Evolutionary conservation across 2,888 invertebrate genomes (phyloP).

Genomic region (Camponotus fellah): DNA sequence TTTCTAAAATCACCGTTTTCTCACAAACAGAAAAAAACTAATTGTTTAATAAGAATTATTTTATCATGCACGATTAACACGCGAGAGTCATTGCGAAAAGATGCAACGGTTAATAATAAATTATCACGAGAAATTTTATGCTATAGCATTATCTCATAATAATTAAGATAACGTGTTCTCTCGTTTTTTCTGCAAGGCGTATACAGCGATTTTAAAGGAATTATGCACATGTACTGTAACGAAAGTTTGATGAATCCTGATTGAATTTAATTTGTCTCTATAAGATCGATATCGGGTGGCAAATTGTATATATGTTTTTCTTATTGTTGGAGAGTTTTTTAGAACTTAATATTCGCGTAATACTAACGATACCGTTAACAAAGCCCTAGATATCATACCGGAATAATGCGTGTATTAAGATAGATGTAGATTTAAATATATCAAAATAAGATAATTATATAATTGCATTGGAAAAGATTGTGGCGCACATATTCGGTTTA

Average conservation of each 20-base stretch:
- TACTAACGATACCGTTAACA: conserved; percentile 11
- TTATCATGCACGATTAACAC: conserved; percentile 39
- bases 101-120: conserved; percentile 36
- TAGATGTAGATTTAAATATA: conserved; percentile 20
- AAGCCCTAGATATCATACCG: conserved; percentile 13
- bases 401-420: conserved; percentile 17
- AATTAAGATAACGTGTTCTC: conserved; percentile 52
- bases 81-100: conserved; percentile 52
- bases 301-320: conserved; percentile 18
- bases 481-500: conserved; percentile 4
- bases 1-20: conserved; percentile 48
- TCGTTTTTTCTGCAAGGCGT: conserved; percentile 54
- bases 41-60: conserved; percentile 47
- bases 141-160: conserved; percentile 51
- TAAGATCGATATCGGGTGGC: neutral
- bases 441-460: conserved; percentile 25
- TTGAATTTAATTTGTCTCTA: conserved; percentile 22
- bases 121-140: conserved; percentile 31
- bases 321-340: conserved; percentile 17
- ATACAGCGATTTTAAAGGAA: conserved; percentile 53
- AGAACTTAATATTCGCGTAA: conserved; percentile 11
- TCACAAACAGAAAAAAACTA: conserved; percentile 25
- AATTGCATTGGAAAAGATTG: conserved; percentile 15
- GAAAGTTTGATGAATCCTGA: conserved; percentile 74
- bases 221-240: conserved; percentile 50